Percentiles rank a stretch among this genome's conserved stretches.
phyloP scores from a whole-genome alignment of 2,888 invertebrate genomes.

The Leptinotarsa haldemani region DNA sequence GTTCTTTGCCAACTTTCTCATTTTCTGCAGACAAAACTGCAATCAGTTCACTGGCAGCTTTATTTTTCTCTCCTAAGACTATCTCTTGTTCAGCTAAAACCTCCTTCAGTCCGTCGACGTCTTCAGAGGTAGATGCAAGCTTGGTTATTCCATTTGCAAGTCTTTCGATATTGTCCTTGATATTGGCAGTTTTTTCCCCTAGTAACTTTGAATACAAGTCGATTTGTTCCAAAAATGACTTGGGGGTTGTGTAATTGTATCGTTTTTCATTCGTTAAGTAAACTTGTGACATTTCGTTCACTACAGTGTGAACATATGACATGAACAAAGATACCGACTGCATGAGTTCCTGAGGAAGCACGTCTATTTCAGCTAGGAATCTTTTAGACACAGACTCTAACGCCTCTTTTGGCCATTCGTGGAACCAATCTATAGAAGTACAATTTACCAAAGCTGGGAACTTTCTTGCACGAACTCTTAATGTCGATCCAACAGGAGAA shows the following conservation, averaged over 20 bases:
- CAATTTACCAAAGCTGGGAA: conserved; percentile 95
- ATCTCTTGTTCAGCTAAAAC: conserved; percentile 73
- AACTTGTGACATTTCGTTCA: conserved; percentile 84
- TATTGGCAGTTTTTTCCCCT: conserved; percentile 74
- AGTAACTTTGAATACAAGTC: conserved; percentile 81
- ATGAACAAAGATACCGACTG: conserved; percentile 84
- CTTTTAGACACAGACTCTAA: conserved; percentile 87
- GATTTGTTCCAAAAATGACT: conserved; percentile 94
- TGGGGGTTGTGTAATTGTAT: conserved; percentile 96
- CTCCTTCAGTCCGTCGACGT: conserved; percentile 86
- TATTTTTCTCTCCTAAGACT: conserved; percentile 87
- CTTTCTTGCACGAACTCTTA: conserved; percentile 87
- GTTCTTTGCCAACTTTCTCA: conserved; percentile 89
- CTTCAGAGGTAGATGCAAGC: conserved; percentile 84
- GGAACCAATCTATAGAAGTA: conserved; percentile 96
- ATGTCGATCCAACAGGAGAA: conserved; percentile 92
- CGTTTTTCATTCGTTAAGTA: conserved; percentile 88
- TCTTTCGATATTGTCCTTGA: conserved; percentile 80
- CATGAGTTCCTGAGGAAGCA: conserved; percentile 74
- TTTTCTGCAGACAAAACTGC: conserved; percentile 89
- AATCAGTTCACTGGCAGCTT: conserved; percentile 89
- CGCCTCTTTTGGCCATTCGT: conserved; percentile 95
- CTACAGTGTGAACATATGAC: conserved; percentile 90
- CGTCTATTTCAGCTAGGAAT: conserved; percentile 82
- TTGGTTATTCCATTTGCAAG: conserved; percentile 91